phyloP scores from a whole-genome alignment of 2,113 vertebrate species.

The Python bivittatus region DNA sequence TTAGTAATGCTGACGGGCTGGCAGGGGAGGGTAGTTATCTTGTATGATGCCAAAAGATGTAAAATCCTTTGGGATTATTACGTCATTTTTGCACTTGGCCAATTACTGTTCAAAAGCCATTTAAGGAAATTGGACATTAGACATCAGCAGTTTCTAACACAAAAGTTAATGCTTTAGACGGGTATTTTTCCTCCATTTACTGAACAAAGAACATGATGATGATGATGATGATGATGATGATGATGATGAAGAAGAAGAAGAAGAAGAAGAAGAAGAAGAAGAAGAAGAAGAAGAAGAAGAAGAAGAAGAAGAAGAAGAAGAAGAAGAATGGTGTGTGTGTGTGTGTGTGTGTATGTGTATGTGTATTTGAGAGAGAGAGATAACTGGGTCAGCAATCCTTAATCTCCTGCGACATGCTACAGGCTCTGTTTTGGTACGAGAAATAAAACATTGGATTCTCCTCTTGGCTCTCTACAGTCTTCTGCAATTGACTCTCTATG shows the following conservation, averaged over 20 bases:
- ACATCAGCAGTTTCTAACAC: neutral
- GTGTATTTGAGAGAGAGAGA: neutral
- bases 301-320: too few relatives aligned
- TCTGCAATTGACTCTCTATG: neutral
- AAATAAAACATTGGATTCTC: neutral
- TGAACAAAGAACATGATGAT: neutral
- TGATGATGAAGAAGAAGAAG: neutral
- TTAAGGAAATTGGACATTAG: neutral
- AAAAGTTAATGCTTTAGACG: neutral
- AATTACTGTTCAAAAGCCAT: neutral
- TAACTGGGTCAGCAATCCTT: neutral
- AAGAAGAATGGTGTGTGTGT: too few relatives aligned
- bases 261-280: neutral
- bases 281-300: too few relatives aligned
- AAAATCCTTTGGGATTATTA: neutral
- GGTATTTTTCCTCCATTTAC: neutral
- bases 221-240: neutral
- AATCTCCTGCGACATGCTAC: neutral
- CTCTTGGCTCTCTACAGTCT: neutral
- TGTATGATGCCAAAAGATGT: neutral
- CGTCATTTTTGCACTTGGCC: neutral
- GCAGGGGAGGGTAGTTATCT: neutral
- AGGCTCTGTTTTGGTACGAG: neutral
- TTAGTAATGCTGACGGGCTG: neutral
- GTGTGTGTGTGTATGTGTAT: neutral